Evolutionary conservation across 2,888 invertebrate species (phyloP).

Genomic region (Geophilus truncorum): DNA sequence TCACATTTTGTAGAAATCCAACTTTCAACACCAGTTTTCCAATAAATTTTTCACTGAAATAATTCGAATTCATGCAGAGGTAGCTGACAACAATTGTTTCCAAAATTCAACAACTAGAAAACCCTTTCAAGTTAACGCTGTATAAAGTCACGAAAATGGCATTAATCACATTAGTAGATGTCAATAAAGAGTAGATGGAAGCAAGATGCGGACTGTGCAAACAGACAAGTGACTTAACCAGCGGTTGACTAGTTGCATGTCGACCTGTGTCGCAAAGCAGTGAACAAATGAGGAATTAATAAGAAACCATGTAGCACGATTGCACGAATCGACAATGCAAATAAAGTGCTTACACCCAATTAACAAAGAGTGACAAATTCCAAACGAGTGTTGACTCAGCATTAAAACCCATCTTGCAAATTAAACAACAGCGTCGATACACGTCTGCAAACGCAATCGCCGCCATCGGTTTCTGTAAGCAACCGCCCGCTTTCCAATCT

Average conservation of each 20-base stretch:
- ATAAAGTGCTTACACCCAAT: constrained; percentile 11
- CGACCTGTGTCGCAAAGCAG: neutral
- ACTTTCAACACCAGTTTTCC: too few species aligned
- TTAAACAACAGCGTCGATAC: neutral
- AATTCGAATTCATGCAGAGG: too few species aligned
- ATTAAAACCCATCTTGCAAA: neutral
- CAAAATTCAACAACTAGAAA: too few species aligned
- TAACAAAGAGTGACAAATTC: neutral
- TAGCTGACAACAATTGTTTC: too few species aligned
- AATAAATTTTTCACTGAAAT: too few species aligned
- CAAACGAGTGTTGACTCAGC: neutral
- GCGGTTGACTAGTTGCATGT: neutral
- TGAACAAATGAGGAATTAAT: neutral
- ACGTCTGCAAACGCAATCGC: neutral
- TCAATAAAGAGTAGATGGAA: too few species aligned
- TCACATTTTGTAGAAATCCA: too few species aligned
- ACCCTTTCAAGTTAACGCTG: too few species aligned
- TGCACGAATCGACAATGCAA: neutral
- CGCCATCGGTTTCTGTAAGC: neutral
- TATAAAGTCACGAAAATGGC: too few species aligned
- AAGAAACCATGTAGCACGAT: neutral
- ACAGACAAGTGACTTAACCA: too few species aligned
- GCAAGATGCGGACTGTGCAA: too few species aligned
- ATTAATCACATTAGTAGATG: too few species aligned
- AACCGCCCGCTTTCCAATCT: neutral